Conservation (phyloP, 1,140 invertebrate species). For the Elysia chlorotica region DNA sequence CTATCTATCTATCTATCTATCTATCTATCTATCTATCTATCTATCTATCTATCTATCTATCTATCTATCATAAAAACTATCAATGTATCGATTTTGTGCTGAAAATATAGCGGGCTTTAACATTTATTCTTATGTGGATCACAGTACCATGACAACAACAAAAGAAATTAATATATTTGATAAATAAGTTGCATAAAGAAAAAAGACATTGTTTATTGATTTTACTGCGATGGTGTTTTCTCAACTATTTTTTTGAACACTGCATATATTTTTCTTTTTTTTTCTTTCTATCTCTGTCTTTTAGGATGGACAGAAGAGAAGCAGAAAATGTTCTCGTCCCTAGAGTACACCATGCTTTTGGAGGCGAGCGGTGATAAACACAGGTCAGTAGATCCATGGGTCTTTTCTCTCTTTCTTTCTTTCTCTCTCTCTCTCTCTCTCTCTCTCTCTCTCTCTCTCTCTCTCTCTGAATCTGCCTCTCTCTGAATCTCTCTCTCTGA, state of each 20-base stretch:
- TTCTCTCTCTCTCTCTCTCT: neutral
- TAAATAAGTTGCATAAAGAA: too few species aligned
- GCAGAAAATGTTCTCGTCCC: neutral
- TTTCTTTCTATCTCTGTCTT: too few species aligned
- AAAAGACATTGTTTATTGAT: too few species aligned
- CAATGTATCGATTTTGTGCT: too few species aligned
- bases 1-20: neutral
- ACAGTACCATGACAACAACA: too few species aligned
- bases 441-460: neutral
- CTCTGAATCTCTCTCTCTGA: neutral
- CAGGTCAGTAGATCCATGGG: neutral
- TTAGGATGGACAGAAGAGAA: conserved; percentile 14
- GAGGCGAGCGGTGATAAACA: neutral
- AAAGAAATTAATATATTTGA: too few species aligned
- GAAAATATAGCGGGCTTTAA: too few species aligned
- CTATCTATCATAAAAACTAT: too few species aligned
- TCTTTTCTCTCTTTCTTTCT: neutral
- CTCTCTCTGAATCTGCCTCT: neutral
- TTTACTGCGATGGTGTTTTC: too few species aligned
- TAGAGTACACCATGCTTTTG: neutral
- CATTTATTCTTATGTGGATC: too few species aligned
- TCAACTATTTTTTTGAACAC: too few species aligned
- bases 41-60: neutral
- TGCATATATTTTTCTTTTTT: too few species aligned
- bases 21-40: neutral